These are phyloP conservation scores for Leptura quadrifasciata DNA, from an alignment of 2,888 invertebrate genomes.

Conservation along the genomic window DNA sequence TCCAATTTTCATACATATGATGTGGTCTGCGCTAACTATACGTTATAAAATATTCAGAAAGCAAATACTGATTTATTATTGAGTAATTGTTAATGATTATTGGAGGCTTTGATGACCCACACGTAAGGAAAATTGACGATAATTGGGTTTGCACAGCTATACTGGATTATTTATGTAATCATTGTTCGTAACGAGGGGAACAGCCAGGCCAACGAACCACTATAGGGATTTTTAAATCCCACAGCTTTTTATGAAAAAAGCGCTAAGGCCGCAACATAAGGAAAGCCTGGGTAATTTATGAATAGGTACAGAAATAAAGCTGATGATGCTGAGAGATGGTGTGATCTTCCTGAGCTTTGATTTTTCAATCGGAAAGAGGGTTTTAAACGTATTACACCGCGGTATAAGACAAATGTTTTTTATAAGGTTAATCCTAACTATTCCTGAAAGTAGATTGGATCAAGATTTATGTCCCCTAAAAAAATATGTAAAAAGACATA, in stretches of 20 bases:
- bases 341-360: constrained; percentile 49
- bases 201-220: constrained; percentile 53
- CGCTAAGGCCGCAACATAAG: constrained; percentile 22
- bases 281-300: constrained; percentile 46
- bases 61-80: constrained; percentile 72
- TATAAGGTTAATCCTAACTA: constrained; percentile 26
- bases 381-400: constrained; percentile 36
- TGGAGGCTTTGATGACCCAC: constrained; percentile 68
- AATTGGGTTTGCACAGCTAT: constrained; percentile 70
- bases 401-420: constrained; percentile 26
- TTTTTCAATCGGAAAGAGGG: constrained; percentile 49
- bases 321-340: constrained; percentile 51
- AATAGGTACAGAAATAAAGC: constrained; percentile 48
- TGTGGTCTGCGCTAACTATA: constrained; percentile 61
- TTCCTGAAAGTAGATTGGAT: constrained; percentile 17
- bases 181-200: constrained; percentile 60
- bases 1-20: constrained; percentile 42
- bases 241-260: constrained; percentile 49
- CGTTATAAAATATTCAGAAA: constrained; percentile 68
- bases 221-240: constrained; percentile 59
- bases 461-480: not conserved
- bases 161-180: constrained; percentile 60
- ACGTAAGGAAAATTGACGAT: constrained; percentile 70
- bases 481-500: too few relatives aligned
- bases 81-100: constrained; percentile 71